These are phyloP conservation scores for Rosalia funebris DNA, from an alignment of 2,888 invertebrate species.

Conservation along the genomic window DNA sequence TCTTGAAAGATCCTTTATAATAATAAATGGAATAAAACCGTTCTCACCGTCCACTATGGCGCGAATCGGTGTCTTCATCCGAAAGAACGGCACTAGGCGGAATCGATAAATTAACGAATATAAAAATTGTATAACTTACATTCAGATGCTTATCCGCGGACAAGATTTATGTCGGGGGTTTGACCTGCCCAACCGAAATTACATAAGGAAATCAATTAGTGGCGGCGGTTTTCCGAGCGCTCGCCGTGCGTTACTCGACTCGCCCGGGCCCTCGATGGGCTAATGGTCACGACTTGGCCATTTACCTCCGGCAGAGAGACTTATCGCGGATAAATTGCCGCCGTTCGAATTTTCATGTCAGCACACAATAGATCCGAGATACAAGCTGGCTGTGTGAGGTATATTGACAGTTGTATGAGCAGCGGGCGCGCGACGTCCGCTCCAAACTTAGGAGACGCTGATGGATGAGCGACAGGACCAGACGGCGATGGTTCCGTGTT, in stretches of 20 bases:
- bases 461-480: constrained; percentile 33
- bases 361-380: constrained; percentile 62
- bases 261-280: constrained; percentile 57
- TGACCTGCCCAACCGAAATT: constrained; percentile 35
- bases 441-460: constrained; percentile 29
- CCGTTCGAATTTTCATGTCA: constrained; percentile 68
- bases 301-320: constrained; percentile 71
- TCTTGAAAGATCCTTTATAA: too few relatives aligned
- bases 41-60: background rate
- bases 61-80: background rate
- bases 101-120: background rate
- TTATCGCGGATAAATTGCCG: constrained; percentile 69
- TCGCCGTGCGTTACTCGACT: constrained; percentile 56
- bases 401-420: constrained; percentile 62
- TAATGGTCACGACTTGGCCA: constrained; percentile 72
- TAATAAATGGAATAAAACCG: too few relatives aligned
- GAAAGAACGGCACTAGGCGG: background rate
- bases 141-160: constrained; percentile 5
- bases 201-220: constrained; percentile 48
- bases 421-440: constrained; percentile 39
- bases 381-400: constrained; percentile 61
- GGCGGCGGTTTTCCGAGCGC: constrained; percentile 39
- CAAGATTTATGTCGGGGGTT: constrained; percentile 7
- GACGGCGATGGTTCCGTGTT: constrained; percentile 13
- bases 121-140: constrained; percentile 1